Conservation (phyloP, 2,113 vertebrate genomes). For the Perccottus glenii region DNA sequence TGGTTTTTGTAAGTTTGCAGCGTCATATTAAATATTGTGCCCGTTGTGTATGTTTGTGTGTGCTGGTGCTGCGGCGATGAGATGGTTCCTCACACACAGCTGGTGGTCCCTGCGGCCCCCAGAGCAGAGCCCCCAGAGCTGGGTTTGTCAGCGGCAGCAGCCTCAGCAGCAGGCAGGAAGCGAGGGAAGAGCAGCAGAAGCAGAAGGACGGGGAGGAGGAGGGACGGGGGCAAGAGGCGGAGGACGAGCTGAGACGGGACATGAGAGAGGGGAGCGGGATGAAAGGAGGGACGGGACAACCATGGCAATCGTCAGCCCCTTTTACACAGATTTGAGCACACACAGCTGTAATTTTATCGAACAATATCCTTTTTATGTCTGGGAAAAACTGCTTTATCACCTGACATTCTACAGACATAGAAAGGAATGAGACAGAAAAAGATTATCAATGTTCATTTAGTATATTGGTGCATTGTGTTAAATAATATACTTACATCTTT, state of each 20-base stretch:
- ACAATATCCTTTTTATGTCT: neutral
- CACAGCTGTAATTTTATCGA: neutral
- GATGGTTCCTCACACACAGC: conserved; percentile 69
- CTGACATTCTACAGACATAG: neutral
- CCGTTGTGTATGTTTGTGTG: neutral
- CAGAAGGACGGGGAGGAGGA: conserved; percentile 57
- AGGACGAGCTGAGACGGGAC: conserved; percentile 42
- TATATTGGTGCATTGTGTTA: no score
- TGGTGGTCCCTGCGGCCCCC: conserved; percentile 62
- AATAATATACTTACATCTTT: no score
- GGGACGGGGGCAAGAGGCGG: conserved; percentile 39
- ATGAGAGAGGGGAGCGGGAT: conserved; percentile 10
- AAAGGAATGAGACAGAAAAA: neutral
- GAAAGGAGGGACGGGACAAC: conserved; percentile 49
- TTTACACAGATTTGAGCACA: neutral
- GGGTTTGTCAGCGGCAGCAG: conserved; percentile 67
- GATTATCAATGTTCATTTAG: no score
- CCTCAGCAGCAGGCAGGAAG: conserved; percentile 63
- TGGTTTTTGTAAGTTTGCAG: neutral
- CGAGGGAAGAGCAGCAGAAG: conserved; percentile 62
- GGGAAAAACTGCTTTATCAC: neutral
- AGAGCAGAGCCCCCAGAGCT: conserved; percentile 59
- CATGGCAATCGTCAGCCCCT: conserved; percentile 51
- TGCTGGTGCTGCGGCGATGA: conserved; percentile 42
- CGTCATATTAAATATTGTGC: neutral